phyloP scores from a whole-genome alignment of 2,797 vertebrate species.

The Octomys mimax region DNA sequence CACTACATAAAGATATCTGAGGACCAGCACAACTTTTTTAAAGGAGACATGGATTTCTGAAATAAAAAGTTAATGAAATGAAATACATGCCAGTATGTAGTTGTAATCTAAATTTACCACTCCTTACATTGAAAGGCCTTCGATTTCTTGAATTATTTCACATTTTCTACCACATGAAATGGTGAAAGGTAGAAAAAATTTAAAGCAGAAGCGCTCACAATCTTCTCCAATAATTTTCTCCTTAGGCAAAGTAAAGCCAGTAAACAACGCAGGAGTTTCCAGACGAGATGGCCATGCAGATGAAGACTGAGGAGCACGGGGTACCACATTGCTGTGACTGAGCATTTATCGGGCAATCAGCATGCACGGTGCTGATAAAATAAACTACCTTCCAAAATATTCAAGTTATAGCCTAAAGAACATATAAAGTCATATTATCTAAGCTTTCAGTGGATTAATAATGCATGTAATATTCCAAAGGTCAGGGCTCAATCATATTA shows the following conservation, averaged over 20 bases:
- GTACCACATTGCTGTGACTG: conserved; percentile 66
- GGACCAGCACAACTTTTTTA: neutral
- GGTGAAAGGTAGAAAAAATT: conserved; percentile 54
- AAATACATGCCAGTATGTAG: conserved; percentile 28
- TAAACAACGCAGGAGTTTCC: conserved; percentile 73
- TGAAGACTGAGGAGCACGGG: conserved; percentile 64
- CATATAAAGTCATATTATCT: conserved; percentile 65
- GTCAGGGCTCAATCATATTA: conserved; percentile 74
- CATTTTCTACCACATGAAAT: conserved; percentile 65
- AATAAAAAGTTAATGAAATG: conserved; percentile 52
- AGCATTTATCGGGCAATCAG: conserved; percentile 76
- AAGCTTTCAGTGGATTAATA: conserved; percentile 71
- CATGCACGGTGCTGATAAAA: conserved; percentile 59
- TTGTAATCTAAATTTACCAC: conserved; percentile 49
- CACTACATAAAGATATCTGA: neutral
- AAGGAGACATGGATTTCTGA: conserved; percentile 26
- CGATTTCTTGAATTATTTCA: conserved; percentile 58
- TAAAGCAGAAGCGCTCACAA: conserved; percentile 72
- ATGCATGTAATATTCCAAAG: conserved; percentile 73
- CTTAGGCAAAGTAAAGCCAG: conserved; percentile 79
- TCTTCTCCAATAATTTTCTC: conserved; percentile 74
- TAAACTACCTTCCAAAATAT: conserved; percentile 59
- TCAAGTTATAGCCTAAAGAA: conserved; percentile 71
- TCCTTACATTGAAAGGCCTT: conserved; percentile 41
- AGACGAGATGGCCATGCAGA: conserved; percentile 73